Evolutionary conservation across 2,888 invertebrate species (phyloP), one percentile per base, ranked within the genome.

Genomic region (Lomographa bimaculata): DNA sequence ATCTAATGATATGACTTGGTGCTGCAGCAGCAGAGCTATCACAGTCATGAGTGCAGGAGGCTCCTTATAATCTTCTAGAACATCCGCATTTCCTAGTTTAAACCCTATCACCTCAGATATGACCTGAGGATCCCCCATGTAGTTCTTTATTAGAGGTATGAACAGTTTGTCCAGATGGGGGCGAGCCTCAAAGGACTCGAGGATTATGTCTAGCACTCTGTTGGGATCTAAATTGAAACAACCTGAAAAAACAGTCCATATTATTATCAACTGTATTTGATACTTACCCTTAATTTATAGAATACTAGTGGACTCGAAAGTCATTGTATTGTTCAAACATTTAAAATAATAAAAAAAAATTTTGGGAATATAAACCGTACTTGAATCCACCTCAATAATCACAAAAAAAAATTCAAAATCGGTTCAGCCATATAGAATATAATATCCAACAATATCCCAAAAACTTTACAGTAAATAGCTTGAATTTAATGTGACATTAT

Each of bases 201-300:
- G 89, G 57, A 99, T 95, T 48, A 99, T 94, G 74, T 99, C 99
- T 52, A 99, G 87, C 6, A 98, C 98, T 68, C 99, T 91, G 80
- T 99, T 99, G 2, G 99, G 99, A 85, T 99, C 99, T 74, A 99
- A 92, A 89, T 99, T 99, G 78, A 99, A 99, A 79, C 98, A 98
- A 67, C 99, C 98, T 97, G 76, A 25, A 89, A 90, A 37, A 40
- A 45, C 32, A 23, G 5, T 9, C 1, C 7, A 4, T 16, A n/a
- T n/a, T n/a, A n/a, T n/a, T n/a, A n/a, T n/a, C n/a, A n/a, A n/a
- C n/a, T n/a, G n/a, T n/a, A n/a, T n/a, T n/a, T n/a, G n/a, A n/a
- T n/a, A n/a, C n/a, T n/a, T n/a, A n/a, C n/a, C n/a, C n/a, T n/a
- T n/a, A n/a, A n/a, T n/a, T n/a, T n/a, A n/a, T n/a, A n/a, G n/a